Base-by-base conservation (phyloP, 2,888 invertebrate species). In the Dendrolimus pini region DNA sequence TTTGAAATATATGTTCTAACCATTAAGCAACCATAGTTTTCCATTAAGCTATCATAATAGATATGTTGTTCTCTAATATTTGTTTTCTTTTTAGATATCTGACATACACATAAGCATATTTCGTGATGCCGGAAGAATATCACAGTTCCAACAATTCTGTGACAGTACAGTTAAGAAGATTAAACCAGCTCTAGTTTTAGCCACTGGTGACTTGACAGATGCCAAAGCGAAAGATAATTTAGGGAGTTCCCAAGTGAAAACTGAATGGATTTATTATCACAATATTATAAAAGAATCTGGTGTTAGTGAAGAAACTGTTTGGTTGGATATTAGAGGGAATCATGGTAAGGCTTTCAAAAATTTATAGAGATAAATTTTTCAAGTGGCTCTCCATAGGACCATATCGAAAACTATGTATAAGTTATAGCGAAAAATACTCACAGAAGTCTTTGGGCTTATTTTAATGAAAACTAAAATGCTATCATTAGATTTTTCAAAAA, bases 251-350 rank as follows among this genome's bases (percentile, higher is more conserved):
- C 97, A 98, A 85, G 94, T 93, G 66, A 86, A 94, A 68, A 93
- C 93, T 63, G 98, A 98, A 86, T 98, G 98, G 98, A 80, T 93
- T 63, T 92, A 93, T 68, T 98, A 98, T 78, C 90, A 93, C 67
- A 91, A 93, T 70, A 92, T 95, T 62, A 87, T 97, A 47, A 87
- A 93, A 55, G 93, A 94, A 65, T 93, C 93, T 54, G 92, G 93
- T 67, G 92, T 96, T 41, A 88, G 89, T 56, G 89, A 94, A 54
- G 93, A 93, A 73, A 96, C 96, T 2, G 84, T 93, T 42, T 98
- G 97, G 97, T 86, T 98, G 61, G 98, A 98, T 86, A 95, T 97
- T 63, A 91, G 97, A 82, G 98, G 98, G 80, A 97, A 97, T 92
- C 97, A 97, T 92, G 97, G 96, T 96, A 89, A 47, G 47, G 47